Base-by-base conservation (phyloP, 2,888 invertebrate genomes). In the Leptinotarsa rubiginosa region DNA sequence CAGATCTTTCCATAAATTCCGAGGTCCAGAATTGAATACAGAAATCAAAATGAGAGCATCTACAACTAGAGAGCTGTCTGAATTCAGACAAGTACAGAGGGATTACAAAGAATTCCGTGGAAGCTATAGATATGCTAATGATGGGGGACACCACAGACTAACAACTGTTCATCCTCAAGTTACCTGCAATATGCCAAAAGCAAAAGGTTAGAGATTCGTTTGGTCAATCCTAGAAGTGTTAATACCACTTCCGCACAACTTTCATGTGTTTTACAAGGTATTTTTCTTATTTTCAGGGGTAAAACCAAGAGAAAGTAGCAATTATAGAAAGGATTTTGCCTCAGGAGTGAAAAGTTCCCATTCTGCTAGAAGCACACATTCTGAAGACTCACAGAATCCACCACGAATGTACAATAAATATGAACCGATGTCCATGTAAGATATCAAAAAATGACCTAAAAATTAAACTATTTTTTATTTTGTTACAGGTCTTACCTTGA, bases 241-340 rank as follows among this genome's bases (percentile, higher is more conserved):
- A 49, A 16, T 31, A 31, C 31, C 31, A 31, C 31, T 31, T 31
- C 1, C 10, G 41, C 1, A 41, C 10, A 41, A 10, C 41, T 10
- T 41, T 41, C 10, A 25, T 25, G 41, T 41, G 41, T 10, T 41
- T 41, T 41, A 41, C 41, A 41, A 41, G 41, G 10, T 41, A 41
- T 1, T 41, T 41, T 69, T 18, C 16, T 13, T 2, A 31, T 67
- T 80, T 79, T 52, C 65, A 82, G 81, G 82, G 31, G 79, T 76
- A 69, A 82, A 87, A 0, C 85, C 86, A 59, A 86, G 86, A 76
- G 89, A 70, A 47, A 72, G 89, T 65, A 92, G 92, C 86, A 94
- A 94, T 89, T 93, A 94, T 88, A 89, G 94, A 82, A 90, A 91
- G 86, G 92, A 93, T 88, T 93, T 94, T 89, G 93, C 93, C 47